Conservation (phyloP, 2,113 vertebrate genomes). For the Onychostoma macrolepis region DNA sequence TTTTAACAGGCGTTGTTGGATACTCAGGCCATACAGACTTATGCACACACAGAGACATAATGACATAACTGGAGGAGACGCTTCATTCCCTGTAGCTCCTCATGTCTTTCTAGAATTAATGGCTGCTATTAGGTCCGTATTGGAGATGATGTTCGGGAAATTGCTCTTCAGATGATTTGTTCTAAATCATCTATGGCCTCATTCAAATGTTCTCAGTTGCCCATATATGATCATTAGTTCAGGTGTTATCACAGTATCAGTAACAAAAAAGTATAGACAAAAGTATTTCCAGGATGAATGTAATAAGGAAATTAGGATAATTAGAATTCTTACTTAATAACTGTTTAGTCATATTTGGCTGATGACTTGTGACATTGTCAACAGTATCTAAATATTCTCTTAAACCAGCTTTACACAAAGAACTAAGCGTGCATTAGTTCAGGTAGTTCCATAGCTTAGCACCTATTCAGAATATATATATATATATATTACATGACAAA, state of each 20-base stretch:
- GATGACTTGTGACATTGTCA: neutral
- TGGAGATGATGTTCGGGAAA: constrained; percentile 31
- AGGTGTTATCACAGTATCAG: neutral
- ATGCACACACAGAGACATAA: constrained; percentile 8
- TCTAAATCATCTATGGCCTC: constrained; percentile 35
- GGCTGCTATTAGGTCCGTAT: constrained; percentile 22
- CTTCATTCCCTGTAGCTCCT: constrained; percentile 8
- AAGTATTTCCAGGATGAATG: neutral
- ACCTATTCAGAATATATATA: too few relatives aligned
- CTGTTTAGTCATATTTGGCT: neutral
- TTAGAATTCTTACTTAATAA: neutral
- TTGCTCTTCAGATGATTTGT: constrained; percentile 46
- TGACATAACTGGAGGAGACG: constrained; percentile 6
- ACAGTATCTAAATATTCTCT: too few relatives aligned
- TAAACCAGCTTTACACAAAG: too few relatives aligned
- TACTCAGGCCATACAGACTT: neutral
- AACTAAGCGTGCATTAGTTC: too few relatives aligned
- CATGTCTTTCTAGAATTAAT: constrained; percentile 42
- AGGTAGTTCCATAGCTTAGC: too few relatives aligned
- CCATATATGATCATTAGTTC: neutral
- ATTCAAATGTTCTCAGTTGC: neutral
- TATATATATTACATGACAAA: too few relatives aligned
- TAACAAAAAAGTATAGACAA: neutral
- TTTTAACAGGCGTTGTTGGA: neutral
- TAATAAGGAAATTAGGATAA: neutral